Evolutionary conservation across 2,113 vertebrate species (phyloP).

Genomic region (Catharus bicknelli): DNA sequence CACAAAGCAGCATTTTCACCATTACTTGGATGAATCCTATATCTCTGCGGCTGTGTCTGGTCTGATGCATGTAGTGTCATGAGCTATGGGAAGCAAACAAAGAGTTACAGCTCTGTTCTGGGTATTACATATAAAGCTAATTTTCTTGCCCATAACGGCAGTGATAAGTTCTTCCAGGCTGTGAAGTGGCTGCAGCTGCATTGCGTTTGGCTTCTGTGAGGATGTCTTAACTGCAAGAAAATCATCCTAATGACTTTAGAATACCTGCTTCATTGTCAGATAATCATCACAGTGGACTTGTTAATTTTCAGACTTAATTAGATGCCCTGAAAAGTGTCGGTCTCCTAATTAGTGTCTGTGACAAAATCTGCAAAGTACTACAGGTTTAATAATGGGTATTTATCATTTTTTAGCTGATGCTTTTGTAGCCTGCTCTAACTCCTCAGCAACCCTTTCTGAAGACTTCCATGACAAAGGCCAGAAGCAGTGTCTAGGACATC

Average conservation of each 20-base stretch:
- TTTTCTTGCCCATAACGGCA: not conserved
- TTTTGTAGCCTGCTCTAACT: not conserved
- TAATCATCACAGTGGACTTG: not conserved
- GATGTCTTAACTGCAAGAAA: not conserved
- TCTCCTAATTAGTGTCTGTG: not conserved
- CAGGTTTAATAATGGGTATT: not conserved
- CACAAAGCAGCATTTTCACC: not conserved
- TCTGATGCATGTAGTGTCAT: not conserved
- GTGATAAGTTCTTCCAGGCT: not conserved
- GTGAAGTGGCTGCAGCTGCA: accelerated
- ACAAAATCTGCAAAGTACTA: not conserved
- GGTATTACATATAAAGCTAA: not conserved
- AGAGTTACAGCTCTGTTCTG: not conserved
- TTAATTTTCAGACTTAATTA: not conserved
- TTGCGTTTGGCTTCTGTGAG: accelerated
- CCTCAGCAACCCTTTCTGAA: not conserved
- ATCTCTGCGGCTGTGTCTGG: not conserved
- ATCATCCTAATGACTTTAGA: not conserved
- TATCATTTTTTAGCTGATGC: not conserved
- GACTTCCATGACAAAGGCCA: not conserved
- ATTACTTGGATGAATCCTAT: not conserved
- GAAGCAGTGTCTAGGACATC: not conserved
- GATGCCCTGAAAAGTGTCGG: not conserved
- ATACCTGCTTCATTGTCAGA: not conserved
- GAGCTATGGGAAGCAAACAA: not conserved